These are phyloP conservation scores for Rhegmatorhina hoffmannsi DNA, from an alignment of 2,113 vertebrate genomes.

Conservation along the genomic window DNA sequence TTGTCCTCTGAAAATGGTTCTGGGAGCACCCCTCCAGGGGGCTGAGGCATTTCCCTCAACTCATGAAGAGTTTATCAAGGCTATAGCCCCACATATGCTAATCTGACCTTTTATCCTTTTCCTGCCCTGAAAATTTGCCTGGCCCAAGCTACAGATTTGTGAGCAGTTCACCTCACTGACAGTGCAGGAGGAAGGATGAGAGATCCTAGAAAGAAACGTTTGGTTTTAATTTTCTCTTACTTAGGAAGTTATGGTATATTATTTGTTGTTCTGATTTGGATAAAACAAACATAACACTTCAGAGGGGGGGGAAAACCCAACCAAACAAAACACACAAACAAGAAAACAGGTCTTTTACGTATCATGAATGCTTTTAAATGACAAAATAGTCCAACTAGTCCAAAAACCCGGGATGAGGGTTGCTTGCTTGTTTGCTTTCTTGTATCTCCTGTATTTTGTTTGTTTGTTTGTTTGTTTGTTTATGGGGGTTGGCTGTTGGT, in stretches of 20 bases:
- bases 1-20: too few species aligned
- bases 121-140: background rate
- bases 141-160: background rate
- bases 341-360: background rate
- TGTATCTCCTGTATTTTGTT: background rate
- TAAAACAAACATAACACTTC: background rate
- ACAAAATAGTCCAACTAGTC: background rate
- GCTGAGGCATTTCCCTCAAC: too few species aligned
- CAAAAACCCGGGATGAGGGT: accelerated
- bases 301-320: background rate
- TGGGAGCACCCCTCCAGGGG: too few species aligned
- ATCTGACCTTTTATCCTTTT: background rate
- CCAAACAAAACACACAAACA: background rate
- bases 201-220: background rate
- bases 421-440: background rate
- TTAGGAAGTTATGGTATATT: background rate
- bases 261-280: background rate
- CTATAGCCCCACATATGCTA: too few species aligned
- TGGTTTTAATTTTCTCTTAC: background rate
- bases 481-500: too few species aligned
- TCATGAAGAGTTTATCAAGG: too few species aligned
- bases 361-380: background rate
- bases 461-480: too few species aligned
- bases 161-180: background rate
- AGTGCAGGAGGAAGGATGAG: background rate